These are phyloP conservation scores for Bombycilla garrulus DNA, from an alignment of 2,113 vertebrate species.

Conservation along the genomic window DNA sequence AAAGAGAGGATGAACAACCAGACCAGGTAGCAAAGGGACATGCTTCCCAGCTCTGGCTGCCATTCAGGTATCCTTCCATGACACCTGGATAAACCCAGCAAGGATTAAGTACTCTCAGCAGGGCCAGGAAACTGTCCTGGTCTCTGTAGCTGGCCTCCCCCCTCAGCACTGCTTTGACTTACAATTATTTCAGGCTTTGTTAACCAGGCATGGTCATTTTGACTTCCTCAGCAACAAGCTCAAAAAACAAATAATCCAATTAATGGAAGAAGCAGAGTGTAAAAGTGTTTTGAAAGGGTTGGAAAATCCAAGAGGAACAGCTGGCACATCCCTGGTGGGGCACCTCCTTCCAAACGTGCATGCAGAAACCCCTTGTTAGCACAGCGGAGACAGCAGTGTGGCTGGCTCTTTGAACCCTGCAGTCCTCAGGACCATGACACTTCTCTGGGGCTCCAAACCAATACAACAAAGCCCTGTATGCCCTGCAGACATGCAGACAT, in stretches of 20 bases:
- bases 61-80: background rate
- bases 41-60: background rate
- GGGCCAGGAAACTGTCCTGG: background rate
- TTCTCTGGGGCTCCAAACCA: background rate
- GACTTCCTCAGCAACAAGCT: constrained; percentile 26
- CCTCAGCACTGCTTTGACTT: constrained; percentile 7
- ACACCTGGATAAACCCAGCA: background rate
- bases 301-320: constrained; percentile 6
- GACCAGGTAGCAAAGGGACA: background rate
- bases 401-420: background rate
- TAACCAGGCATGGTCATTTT: background rate
- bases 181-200: constrained; percentile 39
- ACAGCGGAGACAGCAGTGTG: background rate
- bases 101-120: background rate
- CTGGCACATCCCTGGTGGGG: background rate
- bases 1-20: background rate
- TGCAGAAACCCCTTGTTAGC: background rate
- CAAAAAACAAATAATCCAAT: constrained; percentile 54
- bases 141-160: background rate
- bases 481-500: background rate
- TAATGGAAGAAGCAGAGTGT: constrained; percentile 49
- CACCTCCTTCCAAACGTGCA: background rate
- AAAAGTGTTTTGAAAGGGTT: constrained; percentile 25
- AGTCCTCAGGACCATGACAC: background rate
- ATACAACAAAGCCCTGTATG: background rate